Evolutionary conservation across 1,140 invertebrate species (phyloP).

Genomic region (Dendroctonus valens): DNA sequence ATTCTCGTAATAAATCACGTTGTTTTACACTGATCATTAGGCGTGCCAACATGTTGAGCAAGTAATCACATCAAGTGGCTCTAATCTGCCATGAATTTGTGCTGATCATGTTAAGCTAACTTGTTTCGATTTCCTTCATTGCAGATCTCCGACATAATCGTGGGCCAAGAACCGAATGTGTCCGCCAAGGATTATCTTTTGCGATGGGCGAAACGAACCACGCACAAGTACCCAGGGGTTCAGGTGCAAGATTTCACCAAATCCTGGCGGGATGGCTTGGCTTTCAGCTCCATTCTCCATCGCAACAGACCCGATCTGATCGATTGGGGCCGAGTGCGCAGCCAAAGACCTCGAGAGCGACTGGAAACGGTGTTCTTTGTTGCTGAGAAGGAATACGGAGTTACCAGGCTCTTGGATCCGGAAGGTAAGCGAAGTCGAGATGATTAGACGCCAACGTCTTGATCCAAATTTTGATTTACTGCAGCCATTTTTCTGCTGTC

Average conservation of each 20-base stretch:
- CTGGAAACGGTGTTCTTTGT: slow-evolving; percentile 94
- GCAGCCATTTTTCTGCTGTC: too few species aligned
- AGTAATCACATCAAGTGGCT: too few species aligned
- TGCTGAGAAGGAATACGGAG: slow-evolving; percentile 96
- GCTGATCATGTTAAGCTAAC: background rate
- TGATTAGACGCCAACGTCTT: too few species aligned
- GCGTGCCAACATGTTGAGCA: too few species aligned
- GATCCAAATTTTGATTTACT: too few species aligned
- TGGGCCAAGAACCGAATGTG: slow-evolving; percentile 90
- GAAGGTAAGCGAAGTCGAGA: slow-evolving; percentile 66
- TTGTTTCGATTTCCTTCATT: slow-evolving; percentile 47
- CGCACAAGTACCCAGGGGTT: slow-evolving; percentile 95
- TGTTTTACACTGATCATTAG: too few species aligned
- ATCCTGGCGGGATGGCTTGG: slow-evolving; percentile 97
- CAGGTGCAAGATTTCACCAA: slow-evolving; percentile 92
- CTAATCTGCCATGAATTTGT: background rate
- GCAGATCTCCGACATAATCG: slow-evolving; percentile 97
- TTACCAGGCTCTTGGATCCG: slow-evolving; percentile 95
- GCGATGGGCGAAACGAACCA: slow-evolving; percentile 92
- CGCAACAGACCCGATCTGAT: slow-evolving; percentile 96
- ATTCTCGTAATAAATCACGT: too few species aligned
- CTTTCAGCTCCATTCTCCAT: slow-evolving; percentile 98
- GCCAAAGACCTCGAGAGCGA: slow-evolving; percentile 81
- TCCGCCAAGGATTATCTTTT: slow-evolving; percentile 93
- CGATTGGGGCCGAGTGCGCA: slow-evolving; percentile 82